These are phyloP conservation scores for Aplidium turbinatum DNA, from an alignment of 23 tunicate genomes.

Conservation along the genomic window DNA sequence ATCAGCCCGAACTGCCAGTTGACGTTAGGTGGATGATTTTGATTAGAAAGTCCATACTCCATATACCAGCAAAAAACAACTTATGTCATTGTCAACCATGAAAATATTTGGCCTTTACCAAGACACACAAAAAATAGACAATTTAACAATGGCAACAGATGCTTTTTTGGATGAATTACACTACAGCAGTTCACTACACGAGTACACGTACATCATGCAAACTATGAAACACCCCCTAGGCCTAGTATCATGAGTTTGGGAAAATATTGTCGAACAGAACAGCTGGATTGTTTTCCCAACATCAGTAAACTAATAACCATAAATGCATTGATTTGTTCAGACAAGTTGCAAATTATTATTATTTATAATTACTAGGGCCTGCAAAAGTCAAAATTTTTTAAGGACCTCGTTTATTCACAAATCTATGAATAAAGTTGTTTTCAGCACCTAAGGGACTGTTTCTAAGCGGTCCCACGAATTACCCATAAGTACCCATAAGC, in stretches of 20 bases:
- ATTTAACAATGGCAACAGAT: not conserved
- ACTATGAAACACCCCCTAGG: not conserved
- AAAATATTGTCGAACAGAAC: not conserved
- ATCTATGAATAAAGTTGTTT: too few relatives aligned
- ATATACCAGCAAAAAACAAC: not conserved
- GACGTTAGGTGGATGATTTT: conserved; percentile 2
- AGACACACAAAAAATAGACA: not conserved
- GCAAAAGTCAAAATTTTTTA: too few relatives aligned
- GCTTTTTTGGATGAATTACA: conserved; percentile 1
- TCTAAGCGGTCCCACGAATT: too few relatives aligned
- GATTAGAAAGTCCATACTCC: not conserved
- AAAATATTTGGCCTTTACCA: not conserved
- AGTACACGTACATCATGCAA: not conserved
- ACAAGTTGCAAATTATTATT: too few relatives aligned
- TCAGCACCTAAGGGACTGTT: too few relatives aligned
- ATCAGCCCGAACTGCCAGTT: too few relatives aligned
- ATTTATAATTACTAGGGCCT: too few relatives aligned
- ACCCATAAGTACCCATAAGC: too few relatives aligned
- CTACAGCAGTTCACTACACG: conserved; percentile 3
- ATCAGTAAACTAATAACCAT: too few relatives aligned
- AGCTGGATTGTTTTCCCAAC: too few relatives aligned
- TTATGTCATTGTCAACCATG: not conserved
- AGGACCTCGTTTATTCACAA: too few relatives aligned
- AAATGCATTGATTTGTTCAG: too few relatives aligned
- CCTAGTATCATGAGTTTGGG: not conserved